Percentiles rank a stretch among this genome's conserved stretches.
These are phyloP conservation scores for Pachyramphus minor DNA, from an alignment of 2,113 vertebrate species.

Conservation along the genomic window DNA sequence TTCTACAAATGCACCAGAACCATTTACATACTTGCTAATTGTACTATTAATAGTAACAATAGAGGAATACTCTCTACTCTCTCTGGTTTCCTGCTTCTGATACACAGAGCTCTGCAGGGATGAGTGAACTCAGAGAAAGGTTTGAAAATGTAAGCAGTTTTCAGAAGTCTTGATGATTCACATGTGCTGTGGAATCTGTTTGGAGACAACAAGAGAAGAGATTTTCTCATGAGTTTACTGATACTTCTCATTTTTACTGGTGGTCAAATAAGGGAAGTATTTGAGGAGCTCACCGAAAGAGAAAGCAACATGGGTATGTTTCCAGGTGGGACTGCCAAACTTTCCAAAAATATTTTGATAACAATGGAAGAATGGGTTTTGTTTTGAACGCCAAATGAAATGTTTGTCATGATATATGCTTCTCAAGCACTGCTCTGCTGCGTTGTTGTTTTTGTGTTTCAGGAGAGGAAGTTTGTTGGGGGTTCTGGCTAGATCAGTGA, in stretches of 20 bases:
- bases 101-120: neutral
- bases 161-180: neutral
- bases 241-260: neutral
- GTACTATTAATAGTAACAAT: neutral
- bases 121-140: neutral
- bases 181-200: neutral
- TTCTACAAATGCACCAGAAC: neutral
- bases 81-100: neutral
- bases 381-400: neutral
- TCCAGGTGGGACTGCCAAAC: neutral
- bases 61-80: neutral
- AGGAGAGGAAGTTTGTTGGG: conserved; percentile 94
- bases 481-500: conserved; percentile 91
- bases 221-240: neutral
- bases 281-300: neutral
- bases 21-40: neutral
- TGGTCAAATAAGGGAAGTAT: neutral
- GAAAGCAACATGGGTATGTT: fast-evolving
- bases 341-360: neutral
- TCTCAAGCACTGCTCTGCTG: neutral
- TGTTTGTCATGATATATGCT: fast-evolving
- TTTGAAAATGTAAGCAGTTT: neutral
- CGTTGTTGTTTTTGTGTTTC: neutral
- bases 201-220: neutral
- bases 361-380: neutral